Base-by-base conservation (phyloP, 2,113 vertebrate genomes). In the Haemorhous mexicanus region DNA sequence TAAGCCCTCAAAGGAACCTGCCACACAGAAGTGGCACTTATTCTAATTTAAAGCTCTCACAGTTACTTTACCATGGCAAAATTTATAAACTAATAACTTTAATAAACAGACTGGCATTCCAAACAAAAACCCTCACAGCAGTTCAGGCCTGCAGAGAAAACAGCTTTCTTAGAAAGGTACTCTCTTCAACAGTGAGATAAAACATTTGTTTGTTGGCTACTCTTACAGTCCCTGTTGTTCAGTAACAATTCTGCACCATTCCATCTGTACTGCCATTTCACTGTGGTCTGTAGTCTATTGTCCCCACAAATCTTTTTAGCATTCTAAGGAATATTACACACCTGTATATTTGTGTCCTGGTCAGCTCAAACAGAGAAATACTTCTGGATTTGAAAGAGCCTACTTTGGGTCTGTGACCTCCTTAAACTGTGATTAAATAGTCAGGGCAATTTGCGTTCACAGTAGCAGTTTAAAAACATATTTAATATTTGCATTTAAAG, bases 11-110 rank as follows among this genome's bases (percentile, higher is more conserved):
- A 97, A 98, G 98, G 98, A 98, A 97, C 94, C 92, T 97, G 97
- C 92, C 97, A 98, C 95, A 97, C 92, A 97, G 95, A 98, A 98
- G 97, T 98, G 98, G 97, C 97, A 98, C 98, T 98, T 98, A 98
- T 26, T 97, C 97, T 98, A 98, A 98, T 98, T 98, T 98, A 98
- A 98, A 98, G 97, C 98, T 97, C 97, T 98, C 97, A 92, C 91
- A 93, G 93, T 98, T 97, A 97, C 96, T 98, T 98, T 97, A 97
- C 95, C 96, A 97, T 97, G 97, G 95, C 97, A 98, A 98, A 98
- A 98, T 97, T 95, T 97, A 98, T 97, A 98, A 97, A 98, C 97
- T 96, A 97, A 97, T 97, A 98, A 98, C 97, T 98, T 98, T 69
- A 97, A 97, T 98, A 98, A 97, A 97, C 96, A 95, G 90, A 93